These are phyloP conservation scores for Takifugu rubripes DNA, from an alignment of 2,797 vertebrate species.

Conservation along the genomic window DNA sequence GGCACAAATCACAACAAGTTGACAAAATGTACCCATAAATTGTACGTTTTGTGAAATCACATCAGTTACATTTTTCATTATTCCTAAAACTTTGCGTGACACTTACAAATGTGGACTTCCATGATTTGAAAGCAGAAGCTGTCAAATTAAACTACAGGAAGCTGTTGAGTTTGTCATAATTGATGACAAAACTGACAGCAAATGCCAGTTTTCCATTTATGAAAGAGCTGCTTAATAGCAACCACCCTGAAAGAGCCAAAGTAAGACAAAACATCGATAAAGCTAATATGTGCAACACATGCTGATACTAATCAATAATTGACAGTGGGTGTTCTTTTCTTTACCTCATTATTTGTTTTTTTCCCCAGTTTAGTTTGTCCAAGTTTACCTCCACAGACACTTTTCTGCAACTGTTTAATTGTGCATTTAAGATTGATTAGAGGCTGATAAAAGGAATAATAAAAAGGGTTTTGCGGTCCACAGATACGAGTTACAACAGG, in stretches of 20 bases:
- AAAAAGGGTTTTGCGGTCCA: too few relatives aligned
- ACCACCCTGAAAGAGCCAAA: conserved; percentile 13
- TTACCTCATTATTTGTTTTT: conserved; percentile 39
- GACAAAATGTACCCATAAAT: not conserved
- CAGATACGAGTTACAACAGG: too few relatives aligned
- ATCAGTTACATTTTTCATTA: not conserved
- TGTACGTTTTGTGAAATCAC: not conserved
- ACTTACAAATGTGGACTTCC: too few relatives aligned
- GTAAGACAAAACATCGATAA: conserved; percentile 24
- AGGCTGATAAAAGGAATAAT: too few relatives aligned
- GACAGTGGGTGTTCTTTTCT: conserved; percentile 29
- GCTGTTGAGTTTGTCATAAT: conserved; percentile 37
- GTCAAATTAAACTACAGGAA: not conserved
- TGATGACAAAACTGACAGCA: conserved; percentile 31
- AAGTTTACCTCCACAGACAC: too few relatives aligned
- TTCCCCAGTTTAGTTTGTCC: not conserved
- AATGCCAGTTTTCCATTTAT: conserved; percentile 13
- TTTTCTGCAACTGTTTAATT: too few relatives aligned
- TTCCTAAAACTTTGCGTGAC: too few relatives aligned
- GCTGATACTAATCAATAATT: conserved; percentile 38
- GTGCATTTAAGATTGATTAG: too few relatives aligned
- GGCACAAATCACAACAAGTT: conserved; percentile 15
- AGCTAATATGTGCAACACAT: conserved; percentile 13
- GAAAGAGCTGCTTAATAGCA: conserved; percentile 39
- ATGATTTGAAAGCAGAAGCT: too few relatives aligned